These are phyloP conservation scores for Heteromormyrus szaboi DNA, from an alignment of 2,797 vertebrate species.

Conservation along the genomic window DNA sequence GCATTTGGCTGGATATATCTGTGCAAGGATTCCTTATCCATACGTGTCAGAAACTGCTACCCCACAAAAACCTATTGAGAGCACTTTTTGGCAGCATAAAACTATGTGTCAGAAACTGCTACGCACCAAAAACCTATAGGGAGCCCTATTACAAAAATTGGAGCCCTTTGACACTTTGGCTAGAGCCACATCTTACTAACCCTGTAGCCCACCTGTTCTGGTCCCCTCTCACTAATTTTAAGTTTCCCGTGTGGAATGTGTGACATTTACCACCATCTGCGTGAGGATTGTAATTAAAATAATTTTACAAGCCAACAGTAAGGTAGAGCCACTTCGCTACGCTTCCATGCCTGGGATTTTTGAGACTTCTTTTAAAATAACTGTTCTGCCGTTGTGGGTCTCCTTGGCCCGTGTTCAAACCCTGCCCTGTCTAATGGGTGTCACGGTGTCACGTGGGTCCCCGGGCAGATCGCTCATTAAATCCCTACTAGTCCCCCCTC, in stretches of 20 bases:
- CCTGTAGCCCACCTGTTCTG: not conserved
- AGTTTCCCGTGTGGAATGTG: not conserved
- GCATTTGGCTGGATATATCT: not conserved
- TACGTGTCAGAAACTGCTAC: not conserved
- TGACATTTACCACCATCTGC: not conserved
- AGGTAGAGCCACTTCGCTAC: not conserved
- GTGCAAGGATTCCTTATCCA: not conserved
- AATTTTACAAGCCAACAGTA: not conserved
- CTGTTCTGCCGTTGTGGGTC: not conserved
- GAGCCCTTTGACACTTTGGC: not conserved
- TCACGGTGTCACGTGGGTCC: not conserved
- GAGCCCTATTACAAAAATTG: not conserved
- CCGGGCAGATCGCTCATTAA: slow-evolving; percentile 15
- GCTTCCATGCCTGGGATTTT: not conserved
- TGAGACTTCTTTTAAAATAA: slow-evolving; percentile 6
- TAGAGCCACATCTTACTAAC: not conserved
- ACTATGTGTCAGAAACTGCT: not conserved
- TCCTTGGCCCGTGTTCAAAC: not conserved
- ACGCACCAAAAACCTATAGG: not conserved
- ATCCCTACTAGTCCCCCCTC: not conserved
- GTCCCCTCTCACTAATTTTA: not conserved
- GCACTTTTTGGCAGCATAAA: not conserved
- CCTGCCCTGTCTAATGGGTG: slow-evolving; percentile 13
- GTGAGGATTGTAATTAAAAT: not conserved
- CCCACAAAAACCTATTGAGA: not conserved